Conservation (phyloP, 2,797 vertebrate species). For the Micromesistius poutassou region DNA sequence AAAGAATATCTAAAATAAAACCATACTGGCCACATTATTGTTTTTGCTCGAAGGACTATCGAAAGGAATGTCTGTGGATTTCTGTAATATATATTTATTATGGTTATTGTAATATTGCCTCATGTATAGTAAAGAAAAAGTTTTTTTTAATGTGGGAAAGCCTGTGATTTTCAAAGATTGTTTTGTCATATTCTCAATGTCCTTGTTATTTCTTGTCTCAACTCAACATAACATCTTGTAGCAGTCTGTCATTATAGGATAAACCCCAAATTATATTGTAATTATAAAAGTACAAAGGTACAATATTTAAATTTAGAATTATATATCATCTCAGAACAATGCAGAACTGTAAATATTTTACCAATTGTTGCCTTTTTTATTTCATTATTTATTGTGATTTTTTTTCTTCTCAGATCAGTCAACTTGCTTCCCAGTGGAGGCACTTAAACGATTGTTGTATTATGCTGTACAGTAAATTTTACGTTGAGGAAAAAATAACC, state of each 20-base stretch:
- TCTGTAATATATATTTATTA: slow-evolving; percentile 64
- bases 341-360: not conserved
- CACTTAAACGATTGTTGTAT: slow-evolving; percentile 44
- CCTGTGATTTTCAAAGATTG: not conserved
- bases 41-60: slow-evolving; percentile 54
- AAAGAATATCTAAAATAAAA: slow-evolving; percentile 37
- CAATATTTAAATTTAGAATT: not conserved
- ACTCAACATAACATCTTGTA: not conserved
- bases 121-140: slow-evolving; percentile 45
- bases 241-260: not conserved
- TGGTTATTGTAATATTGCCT: slow-evolving; percentile 56
- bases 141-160: not conserved
- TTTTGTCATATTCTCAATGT: not conserved
- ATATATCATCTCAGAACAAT: not conserved
- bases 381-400: slow-evolving; percentile 13
- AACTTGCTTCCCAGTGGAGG: slow-evolving; percentile 22
- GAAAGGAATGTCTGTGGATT: slow-evolving; percentile 65
- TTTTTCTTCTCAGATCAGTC: slow-evolving; percentile 23
- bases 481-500: not conserved
- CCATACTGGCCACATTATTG: slow-evolving; percentile 39
- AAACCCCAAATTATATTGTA: slow-evolving; percentile 10
- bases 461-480: slow-evolving; percentile 56
- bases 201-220: not conserved
- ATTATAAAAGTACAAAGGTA: slow-evolving; percentile 2
- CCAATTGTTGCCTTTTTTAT: not conserved